phyloP scores from a whole-genome alignment of 1,140 invertebrate species.

The Ctenoplectra terminalis region DNA sequence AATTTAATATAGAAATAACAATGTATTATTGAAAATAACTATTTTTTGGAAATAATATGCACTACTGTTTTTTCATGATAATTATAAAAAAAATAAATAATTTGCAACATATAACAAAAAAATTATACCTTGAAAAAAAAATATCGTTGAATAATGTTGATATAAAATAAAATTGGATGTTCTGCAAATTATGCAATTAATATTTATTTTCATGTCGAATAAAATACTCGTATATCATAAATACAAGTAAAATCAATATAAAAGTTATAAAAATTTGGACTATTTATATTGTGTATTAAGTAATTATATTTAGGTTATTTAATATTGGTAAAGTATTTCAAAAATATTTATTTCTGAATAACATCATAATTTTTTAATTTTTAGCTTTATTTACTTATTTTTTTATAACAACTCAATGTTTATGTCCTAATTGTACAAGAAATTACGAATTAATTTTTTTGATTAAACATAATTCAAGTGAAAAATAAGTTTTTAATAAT shows the following conservation, averaged over 20 bases:
- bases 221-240: too few relatives aligned
- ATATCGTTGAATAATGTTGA: background rate
- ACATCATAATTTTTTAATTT: too few relatives aligned
- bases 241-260: too few relatives aligned
- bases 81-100: conserved; percentile 7
- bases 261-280: too few relatives aligned
- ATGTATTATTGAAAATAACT: conserved; percentile 15
- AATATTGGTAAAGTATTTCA: background rate
- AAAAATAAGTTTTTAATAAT: too few relatives aligned
- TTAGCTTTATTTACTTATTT: too few relatives aligned
- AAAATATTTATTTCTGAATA: background rate
- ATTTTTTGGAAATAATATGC: conserved; percentile 10
- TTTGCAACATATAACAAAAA: conserved; percentile 2
- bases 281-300: too few relatives aligned
- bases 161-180: background rate
- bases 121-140: conserved; percentile 13
- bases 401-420: too few relatives aligned
- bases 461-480: too few relatives aligned
- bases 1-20: conserved; percentile 7
- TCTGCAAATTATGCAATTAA: conserved; percentile 11
- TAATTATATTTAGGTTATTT: too few relatives aligned
- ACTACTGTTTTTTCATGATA: background rate
- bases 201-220: background rate
- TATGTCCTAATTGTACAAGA: too few relatives aligned
- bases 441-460: too few relatives aligned